Base-by-base conservation (phyloP, 1,140 invertebrate genomes). In the Caerostris extrusa region DNA sequence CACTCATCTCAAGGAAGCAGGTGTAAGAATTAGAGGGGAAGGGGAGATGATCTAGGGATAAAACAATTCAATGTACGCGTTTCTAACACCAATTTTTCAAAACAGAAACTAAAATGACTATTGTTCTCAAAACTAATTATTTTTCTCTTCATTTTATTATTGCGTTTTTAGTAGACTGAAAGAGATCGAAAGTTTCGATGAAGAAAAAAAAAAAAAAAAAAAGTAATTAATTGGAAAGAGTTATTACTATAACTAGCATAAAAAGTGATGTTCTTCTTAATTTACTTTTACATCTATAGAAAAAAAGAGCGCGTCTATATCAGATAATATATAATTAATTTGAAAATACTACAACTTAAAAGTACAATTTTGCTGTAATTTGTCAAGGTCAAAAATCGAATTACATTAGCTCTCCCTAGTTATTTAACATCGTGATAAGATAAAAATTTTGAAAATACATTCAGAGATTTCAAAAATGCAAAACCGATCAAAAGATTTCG, bases 91-190 rank as follows among this genome's bases (percentile, higher is more conserved):
- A 53, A 50, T 12, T 50, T 77, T 8, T 77, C 71, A 50, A 8
- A 34, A 77, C 10, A 77, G 10, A 14, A 50, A 34, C 12, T 77
- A 77, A 77, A 77, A 77, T 77, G 19, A 77, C 71, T 50, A 77
- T 77, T 77, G 71, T 77, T 77, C 71, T 77, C 34, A 77, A 77
- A 77, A 77, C 50, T 77, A 77, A 77, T 77, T 77, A 50, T 50
- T 77, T 77, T 71, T 77, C 5, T 53, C 34, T 50, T 34, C 7
- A 12, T 50, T 77, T 77, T 50, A 17, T 67, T n/a, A 17, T 12
- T 67, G 61, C n/a, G 12, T n/a, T 67, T 67, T n/a, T 67, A 5
- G 5, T n/a, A 64, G 61, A 67, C 14, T n/a, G 4, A 67, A 67
- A 67, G n/a, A 67, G 3, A 17, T n/a, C 4, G 61, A 67, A 67